Evolutionary conservation across 2,888 invertebrate species (phyloP).

Genomic region (Hemithea aestivaria): DNA sequence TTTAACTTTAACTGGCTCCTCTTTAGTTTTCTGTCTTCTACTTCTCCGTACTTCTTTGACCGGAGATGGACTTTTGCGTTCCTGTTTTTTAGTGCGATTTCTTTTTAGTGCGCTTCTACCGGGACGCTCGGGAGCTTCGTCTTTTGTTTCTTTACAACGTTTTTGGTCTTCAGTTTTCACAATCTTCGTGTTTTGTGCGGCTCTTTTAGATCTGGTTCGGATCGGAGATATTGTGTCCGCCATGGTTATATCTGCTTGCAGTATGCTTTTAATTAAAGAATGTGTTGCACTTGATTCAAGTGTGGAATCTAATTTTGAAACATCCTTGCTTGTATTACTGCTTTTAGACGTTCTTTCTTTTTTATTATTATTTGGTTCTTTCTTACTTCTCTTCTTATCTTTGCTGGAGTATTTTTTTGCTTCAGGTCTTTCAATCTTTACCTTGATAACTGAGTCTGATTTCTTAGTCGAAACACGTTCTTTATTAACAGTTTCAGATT

Average conservation of each 20-base stretch:
- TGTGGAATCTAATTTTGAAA: constrained; percentile 9
- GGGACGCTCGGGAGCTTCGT: constrained; percentile 22
- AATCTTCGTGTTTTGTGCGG: constrained; percentile 35
- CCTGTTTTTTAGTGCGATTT: constrained; percentile 16
- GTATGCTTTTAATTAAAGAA: constrained; percentile 13
- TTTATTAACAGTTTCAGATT: constrained; percentile 3
- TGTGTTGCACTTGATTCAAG: constrained; percentile 11
- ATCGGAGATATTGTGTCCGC: constrained; percentile 6
- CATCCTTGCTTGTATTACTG: constrained; percentile 7
- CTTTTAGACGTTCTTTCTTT: constrained; percentile 8
- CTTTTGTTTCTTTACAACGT: no score
- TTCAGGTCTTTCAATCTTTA: constrained; percentile 6
- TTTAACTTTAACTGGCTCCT: constrained; percentile 27
- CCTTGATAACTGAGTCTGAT: constrained; percentile 1
- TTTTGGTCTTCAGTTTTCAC: constrained; percentile 24
- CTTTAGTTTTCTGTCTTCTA: constrained; percentile 41
- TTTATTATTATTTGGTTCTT: constrained; percentile 12
- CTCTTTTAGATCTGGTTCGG: constrained; percentile 20
- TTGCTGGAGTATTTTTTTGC: constrained; percentile 11
- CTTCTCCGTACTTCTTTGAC: constrained; percentile 49
- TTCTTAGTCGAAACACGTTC: constrained; percentile 1
- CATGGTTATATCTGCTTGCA: neutral
- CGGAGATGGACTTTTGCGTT: constrained; percentile 26
- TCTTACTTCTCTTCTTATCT: constrained; percentile 7
- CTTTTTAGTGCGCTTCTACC: constrained; percentile 11